phyloP scores from a whole-genome alignment of 1,140 invertebrate species.

The Microplitis mediator region DNA sequence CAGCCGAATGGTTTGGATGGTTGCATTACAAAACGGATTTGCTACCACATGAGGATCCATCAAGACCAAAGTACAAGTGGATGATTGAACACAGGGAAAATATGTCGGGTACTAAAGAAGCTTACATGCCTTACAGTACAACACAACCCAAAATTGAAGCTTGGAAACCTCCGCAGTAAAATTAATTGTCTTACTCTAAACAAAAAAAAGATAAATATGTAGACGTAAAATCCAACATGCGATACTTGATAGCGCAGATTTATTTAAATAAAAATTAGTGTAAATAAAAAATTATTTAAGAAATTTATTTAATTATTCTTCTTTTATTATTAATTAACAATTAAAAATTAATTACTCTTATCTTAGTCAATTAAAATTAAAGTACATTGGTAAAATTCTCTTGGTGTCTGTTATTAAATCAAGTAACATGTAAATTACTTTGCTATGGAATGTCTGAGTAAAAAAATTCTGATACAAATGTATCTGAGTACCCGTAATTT shows the following conservation, averaged over 20 bases:
- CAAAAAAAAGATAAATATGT: neutral
- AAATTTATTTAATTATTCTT: no score
- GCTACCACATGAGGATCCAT: slow-evolving; percentile 68
- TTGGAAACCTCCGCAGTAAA: slow-evolving; percentile 73
- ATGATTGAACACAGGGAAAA: slow-evolving; percentile 85
- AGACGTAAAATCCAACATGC: neutral
- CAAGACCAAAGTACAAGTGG: slow-evolving; percentile 83
- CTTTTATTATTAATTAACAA: no score
- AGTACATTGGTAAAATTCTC: no score
- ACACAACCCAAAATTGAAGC: slow-evolving; percentile 82
- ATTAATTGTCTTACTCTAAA: neutral
- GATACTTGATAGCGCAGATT: no score
- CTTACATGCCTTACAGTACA: slow-evolving; percentile 91
- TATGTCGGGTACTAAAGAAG: slow-evolving; percentile 75
- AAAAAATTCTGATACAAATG: neutral
- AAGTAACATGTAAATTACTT: no score
- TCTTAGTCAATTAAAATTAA: no score
- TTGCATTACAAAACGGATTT: slow-evolving; percentile 78
- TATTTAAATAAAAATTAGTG: no score
- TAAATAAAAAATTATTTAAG: no score
- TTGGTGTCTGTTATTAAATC: no score
- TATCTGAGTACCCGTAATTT: neutral
- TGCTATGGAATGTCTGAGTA: no score
- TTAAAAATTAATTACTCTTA: no score
- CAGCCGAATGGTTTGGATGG: slow-evolving; percentile 92